Evolutionary conservation across 1,140 invertebrate species (phyloP).

Genomic region (Cydia strobilella): DNA sequence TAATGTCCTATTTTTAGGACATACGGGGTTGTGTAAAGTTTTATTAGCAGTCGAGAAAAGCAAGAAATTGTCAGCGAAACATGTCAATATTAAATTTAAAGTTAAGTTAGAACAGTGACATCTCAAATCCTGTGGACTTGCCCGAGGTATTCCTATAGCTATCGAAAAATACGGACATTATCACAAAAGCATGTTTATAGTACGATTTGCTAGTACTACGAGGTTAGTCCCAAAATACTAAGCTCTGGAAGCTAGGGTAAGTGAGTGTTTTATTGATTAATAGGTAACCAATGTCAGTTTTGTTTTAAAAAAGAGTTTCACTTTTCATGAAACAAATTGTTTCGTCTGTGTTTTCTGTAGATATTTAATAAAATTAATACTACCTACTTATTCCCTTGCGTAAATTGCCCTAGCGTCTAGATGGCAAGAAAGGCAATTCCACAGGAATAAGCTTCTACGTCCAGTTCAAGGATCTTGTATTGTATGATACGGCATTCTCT

Average conservation of each 20-base stretch:
- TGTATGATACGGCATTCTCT: neutral
- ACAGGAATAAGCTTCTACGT: neutral
- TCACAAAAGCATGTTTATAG: too few species aligned
- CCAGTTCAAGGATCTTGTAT: neutral
- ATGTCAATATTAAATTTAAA: conserved; percentile 24
- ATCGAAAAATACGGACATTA: neutral
- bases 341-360: neutral
- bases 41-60: neutral
- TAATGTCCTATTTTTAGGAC: neutral
- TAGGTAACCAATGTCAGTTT: too few species aligned
- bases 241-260: too few species aligned
- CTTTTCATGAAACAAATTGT: too few species aligned
- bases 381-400: neutral
- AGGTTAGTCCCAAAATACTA: too few species aligned
- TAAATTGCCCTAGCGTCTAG: neutral
- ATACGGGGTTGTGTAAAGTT: neutral
- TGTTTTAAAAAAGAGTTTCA: too few species aligned
- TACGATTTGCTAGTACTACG: too few species aligned
- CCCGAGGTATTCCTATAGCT: neutral
- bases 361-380: neutral
- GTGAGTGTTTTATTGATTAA: too few species aligned
- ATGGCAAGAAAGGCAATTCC: neutral
- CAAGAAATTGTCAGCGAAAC: conserved; percentile 16
- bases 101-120: conserved; percentile 10
- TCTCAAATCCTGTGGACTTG: neutral